Base-by-base conservation (phyloP, 2,797 vertebrate species). In the Notolabrus celidotus region DNA sequence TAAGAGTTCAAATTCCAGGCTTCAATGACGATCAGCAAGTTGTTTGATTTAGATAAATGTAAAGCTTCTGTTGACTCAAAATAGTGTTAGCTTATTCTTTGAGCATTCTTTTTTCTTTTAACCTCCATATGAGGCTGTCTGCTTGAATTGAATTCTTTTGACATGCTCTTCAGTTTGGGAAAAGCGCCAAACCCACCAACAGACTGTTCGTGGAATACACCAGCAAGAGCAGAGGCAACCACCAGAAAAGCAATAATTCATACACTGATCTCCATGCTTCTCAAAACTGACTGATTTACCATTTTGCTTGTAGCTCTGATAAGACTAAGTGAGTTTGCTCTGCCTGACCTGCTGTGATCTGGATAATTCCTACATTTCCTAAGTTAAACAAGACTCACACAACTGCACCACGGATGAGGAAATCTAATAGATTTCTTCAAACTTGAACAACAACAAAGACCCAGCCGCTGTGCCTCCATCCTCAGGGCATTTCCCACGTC, bases 401-500 rank as follows among this genome's bases (percentile, higher is more conserved):
- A 71, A 46, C 17, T 34, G 22, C 22, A 36, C 34, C 25, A 38
- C 17, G 52, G 25, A 33, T 16, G 16, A 61, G 10, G 43, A 25
- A 55, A 57, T 61, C 27, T 14, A 23, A 36, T 22, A n/a, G 20
- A 52, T 79, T 55, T 66, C 34, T 20, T 45, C 12, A 41, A 50
- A 57, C 51, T 27, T 54, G 38, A 16, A 66, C 17, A 36, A 50
- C 61, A 72, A 69, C 50, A 81, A 53, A 66, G 41, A 25, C 8
- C 33, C 12, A 27, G 43, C 67, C 53, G 29, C 55, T 10, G 10
- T 22, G 43, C 0, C 56, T 49, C 1, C 49, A 65, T 76, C 77
- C 82, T 76, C 25, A 70, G 80, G 87, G 77, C 71, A 71, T 87
- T 85, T 83, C 85, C 80, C 80, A 79, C 47, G 51, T 77, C 86